Base-by-base conservation (phyloP, 2,888 invertebrate genomes). In the Drosophila ustulata region DNA sequence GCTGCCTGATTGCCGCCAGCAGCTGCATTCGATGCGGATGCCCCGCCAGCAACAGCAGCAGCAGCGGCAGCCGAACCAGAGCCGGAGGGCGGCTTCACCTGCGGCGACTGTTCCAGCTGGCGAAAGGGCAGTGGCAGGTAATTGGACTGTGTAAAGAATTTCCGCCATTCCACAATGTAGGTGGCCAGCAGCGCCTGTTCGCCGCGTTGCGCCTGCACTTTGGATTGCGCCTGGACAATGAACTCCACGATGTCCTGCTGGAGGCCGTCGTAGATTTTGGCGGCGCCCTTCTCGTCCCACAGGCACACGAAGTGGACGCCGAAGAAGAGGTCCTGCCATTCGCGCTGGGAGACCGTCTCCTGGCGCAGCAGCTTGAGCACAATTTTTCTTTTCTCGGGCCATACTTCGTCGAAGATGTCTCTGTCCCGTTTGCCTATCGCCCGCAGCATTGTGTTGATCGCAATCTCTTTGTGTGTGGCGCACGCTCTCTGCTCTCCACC, bases 241-340 rank as follows among this genome's bases (percentile, higher is more conserved):
- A 98, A 99, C 91, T 97, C 96, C 90, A 97, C 95, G 74, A 99
- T 98, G 91, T 98, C 98, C 89, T 97, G 96, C 89, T 97, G 97
- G 9, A 99, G 94, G 28, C 97, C 97, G 90, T 97, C 96, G 88
- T 96, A 94, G 46, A 99, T 95, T 92, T 98, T 98, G 49, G 95
- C 94, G 0, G 98, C 96, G 0, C 98, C 98, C 92, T 98, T 97
- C 88, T 98, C 98, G 93, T 99, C 98, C 99, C 99, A 99, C 66
- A 99, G 93, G 92, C 98, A 98, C 11, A 99, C 98, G 69, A 96
- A 95, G 93, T 99, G 99, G 13, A 99, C 98, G 63, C 97, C 96
- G 93, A 97, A 98, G 93, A 99, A 99, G 51, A 99, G 93, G 93
- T 98, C 98, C 92, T 99, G 99, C 99, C 99, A 99, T 94, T 99